These are phyloP conservation scores for Lagocephalus sceleratus DNA, from an alignment of 2,797 vertebrate species.

Conservation along the genomic window DNA sequence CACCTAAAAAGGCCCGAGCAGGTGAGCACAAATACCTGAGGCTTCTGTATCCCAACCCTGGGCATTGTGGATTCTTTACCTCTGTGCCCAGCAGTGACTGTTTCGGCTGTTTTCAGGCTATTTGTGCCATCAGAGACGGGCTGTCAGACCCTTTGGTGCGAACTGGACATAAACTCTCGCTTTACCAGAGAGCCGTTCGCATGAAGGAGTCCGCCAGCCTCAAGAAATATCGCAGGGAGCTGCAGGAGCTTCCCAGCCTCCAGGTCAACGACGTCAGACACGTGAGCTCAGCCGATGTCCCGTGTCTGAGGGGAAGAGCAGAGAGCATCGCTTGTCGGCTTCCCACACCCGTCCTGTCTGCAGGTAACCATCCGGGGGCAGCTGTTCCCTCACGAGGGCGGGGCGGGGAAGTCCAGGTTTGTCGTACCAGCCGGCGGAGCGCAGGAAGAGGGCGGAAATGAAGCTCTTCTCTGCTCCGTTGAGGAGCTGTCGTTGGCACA, in stretches of 20 bases:
- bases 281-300: conserved; percentile 68
- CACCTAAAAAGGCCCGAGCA: conserved; percentile 85
- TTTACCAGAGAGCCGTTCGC: conserved; percentile 86
- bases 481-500: conserved; percentile 88
- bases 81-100: neutral
- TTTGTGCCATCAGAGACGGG: conserved; percentile 79
- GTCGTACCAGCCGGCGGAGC: conserved; percentile 73
- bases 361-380: conserved; percentile 94
- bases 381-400: conserved; percentile 88
- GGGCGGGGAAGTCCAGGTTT: conserved; percentile 89
- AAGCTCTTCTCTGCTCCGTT: conserved; percentile 89
- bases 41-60: neutral
- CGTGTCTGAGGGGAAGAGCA: neutral
- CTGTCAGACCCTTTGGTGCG: conserved; percentile 85
- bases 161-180: conserved; percentile 87
- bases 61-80: neutral
- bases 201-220: conserved; percentile 85
- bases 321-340: neutral
- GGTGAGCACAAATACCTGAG: conserved; percentile 60
- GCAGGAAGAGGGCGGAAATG: conserved; percentile 30
- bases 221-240: conserved; percentile 71
- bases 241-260: conserved; percentile 78
- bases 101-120: conserved; percentile 70
- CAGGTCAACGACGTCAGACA: conserved; percentile 83
- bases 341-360: neutral